Evolutionary conservation across 2,888 invertebrate species (phyloP), one percentile per base, ranked within the genome.

Genomic region (Ochropleura leucogaster): DNA sequence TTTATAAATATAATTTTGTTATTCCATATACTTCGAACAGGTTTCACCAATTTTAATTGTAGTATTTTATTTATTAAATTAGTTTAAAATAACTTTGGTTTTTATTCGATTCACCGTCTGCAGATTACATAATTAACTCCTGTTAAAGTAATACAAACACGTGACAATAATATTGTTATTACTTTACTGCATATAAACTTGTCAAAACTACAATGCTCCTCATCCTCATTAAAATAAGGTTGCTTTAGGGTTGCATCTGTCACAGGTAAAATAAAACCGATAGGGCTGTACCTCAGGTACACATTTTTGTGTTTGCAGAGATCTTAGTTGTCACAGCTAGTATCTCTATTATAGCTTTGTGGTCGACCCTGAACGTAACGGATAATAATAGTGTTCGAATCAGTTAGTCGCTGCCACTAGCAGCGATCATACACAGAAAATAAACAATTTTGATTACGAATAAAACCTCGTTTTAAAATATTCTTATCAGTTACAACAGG

Each of bases 331-430:
- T 44, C 44, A 12, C 44, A 44, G 18, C 44, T 3, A 44, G 59
- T 66, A 59, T 49, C 57, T 76, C 30, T 30, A 30, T 30, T 30
- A 30, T 30, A 3, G 59, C 40, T n/a, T 18, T 55, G 44, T 74
- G 59, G 0, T 18, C 12, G 49, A 49, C 80, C 74, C 0, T 80
- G 60, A 46, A 49, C n/a, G 40, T 55, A 14, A 30, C 14, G 8
- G 14, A 14, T 47, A 53, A 47, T 68, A 30, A 63, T 72, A 77
- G 30, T 49, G 46, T 12, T 18, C 4, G 69, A 10, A 47, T 44
- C 81, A 81, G 81, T 81, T 10, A 46, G 46, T 51, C 30, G 20
- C n/a, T 60, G 59, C 18, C 46, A 14, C 16, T 16, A 18, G 74
- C 4, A 14, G 57, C 46, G 60, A 46, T 40, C 51, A 72, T 55